Evolutionary conservation across 2,113 vertebrate species (phyloP).

Genomic region (Alces alces): DNA sequence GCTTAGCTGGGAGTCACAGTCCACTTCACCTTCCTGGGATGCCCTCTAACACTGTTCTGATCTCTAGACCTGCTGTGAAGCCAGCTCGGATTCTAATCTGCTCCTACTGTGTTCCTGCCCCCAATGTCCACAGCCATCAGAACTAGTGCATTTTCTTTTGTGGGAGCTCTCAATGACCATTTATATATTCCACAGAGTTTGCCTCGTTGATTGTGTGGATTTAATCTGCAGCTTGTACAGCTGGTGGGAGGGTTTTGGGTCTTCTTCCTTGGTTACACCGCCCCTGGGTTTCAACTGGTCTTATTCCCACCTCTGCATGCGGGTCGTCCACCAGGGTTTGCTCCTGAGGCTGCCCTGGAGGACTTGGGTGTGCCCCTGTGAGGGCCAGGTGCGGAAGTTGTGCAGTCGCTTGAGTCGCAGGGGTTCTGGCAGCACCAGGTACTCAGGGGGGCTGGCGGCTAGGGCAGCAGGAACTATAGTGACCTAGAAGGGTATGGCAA

Average conservation of each 20-base stretch:
- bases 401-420: background rate
- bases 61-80: background rate
- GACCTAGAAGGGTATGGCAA: background rate
- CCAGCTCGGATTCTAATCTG: background rate
- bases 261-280: background rate
- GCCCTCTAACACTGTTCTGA: background rate
- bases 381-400: background rate
- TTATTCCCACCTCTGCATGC: background rate
- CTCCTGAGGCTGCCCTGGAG: background rate
- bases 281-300: background rate
- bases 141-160: background rate
- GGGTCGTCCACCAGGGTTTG: fast-evolving
- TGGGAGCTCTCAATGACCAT: background rate
- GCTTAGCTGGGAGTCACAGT: background rate
- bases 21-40: background rate
- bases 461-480: background rate
- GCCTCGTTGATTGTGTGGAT: background rate
- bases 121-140: background rate
- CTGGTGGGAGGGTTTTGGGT: background rate
- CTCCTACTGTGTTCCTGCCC: background rate
- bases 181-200: background rate
- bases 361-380: background rate
- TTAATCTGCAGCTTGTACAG: background rate
- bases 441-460: background rate
- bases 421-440: background rate